A percentile compares a stretch with the other conserved stretches of the same genome.
These are phyloP conservation scores for Blomia tropicalis DNA, from an alignment of 2,888 invertebrate species.

Conservation along the genomic window DNA sequence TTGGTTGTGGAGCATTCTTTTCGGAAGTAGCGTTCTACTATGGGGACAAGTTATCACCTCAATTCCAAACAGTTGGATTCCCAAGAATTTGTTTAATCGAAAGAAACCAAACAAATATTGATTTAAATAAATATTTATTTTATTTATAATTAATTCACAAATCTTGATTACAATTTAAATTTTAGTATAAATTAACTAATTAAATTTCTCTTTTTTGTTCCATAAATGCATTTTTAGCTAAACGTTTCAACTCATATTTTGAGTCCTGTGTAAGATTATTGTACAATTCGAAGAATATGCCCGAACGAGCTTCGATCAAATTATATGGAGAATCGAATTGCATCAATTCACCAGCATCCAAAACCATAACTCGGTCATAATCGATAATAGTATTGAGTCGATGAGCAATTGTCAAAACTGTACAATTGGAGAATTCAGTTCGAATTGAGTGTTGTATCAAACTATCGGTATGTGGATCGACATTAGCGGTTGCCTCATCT, in stretches of 20 bases:
- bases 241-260: neutral
- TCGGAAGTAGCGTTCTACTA: too few relatives aligned
- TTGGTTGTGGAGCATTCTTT: conserved; percentile 99
- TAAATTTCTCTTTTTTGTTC: too few relatives aligned
- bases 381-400: conserved; percentile 57
- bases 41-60: too few relatives aligned
- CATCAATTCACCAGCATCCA: conserved; percentile 59
- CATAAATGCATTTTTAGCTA: neutral
- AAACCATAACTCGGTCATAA: conserved; percentile 38
- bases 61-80: too few relatives aligned
- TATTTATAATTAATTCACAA: too few relatives aligned
- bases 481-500: conserved; percentile 53
- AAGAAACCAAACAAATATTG: too few relatives aligned
- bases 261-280: neutral
- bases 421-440: conserved; percentile 55
- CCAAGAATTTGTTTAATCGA: too few relatives aligned
- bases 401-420: conserved; percentile 30
- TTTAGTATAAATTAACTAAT: too few relatives aligned
- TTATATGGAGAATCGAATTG: conserved; percentile 62
- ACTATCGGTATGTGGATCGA: conserved; percentile 48
- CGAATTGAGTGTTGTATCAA: conserved; percentile 70
- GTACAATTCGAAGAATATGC: conserved; percentile 35
- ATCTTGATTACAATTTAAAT: too few relatives aligned
- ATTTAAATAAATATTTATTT: too few relatives aligned
- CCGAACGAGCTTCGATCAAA: conserved; percentile 35